Percentiles rank a stretch among this genome's conserved stretches.
Conservation (phyloP, 2,797 vertebrate species). For the Lithobates sylvaticus region DNA sequence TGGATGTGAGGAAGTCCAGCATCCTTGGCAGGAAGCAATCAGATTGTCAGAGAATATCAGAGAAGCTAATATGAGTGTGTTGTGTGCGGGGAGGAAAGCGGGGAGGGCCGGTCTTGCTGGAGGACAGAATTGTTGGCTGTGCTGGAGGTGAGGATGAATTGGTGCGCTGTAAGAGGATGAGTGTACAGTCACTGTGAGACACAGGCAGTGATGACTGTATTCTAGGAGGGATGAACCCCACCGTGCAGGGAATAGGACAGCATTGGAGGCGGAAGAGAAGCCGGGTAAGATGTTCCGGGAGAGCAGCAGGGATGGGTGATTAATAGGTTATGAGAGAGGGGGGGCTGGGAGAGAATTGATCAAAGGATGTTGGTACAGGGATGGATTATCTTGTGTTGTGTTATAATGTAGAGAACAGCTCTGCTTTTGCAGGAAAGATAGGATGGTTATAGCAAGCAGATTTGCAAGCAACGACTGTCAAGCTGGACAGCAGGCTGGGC, state of each 20-base stretch:
- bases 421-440: too few species aligned
- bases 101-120: too few species aligned
- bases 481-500: too few species aligned
- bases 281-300: conserved; percentile 17
- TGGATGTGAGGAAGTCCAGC: too few species aligned
- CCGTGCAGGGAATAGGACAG: not conserved
- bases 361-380: too few species aligned
- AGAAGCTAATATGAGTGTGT: not conserved
- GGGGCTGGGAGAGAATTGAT: too few species aligned
- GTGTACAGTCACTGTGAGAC: not conserved
- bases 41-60: not conserved
- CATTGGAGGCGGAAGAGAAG: conserved; percentile 1
- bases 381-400: too few species aligned
- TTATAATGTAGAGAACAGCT: too few species aligned
- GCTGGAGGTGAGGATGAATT: not conserved
- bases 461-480: too few species aligned
- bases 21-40: not conserved
- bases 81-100: not conserved
- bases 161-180: not conserved
- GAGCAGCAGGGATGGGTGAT: not conserved
- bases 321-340: not conserved
- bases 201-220: conserved; percentile 8
- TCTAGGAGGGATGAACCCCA: not conserved
- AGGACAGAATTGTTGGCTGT: not conserved
- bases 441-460: too few species aligned